These are phyloP conservation scores for Pseudorectes ferrugineus DNA, from an alignment of 2,113 vertebrate species.

Conservation along the genomic window DNA sequence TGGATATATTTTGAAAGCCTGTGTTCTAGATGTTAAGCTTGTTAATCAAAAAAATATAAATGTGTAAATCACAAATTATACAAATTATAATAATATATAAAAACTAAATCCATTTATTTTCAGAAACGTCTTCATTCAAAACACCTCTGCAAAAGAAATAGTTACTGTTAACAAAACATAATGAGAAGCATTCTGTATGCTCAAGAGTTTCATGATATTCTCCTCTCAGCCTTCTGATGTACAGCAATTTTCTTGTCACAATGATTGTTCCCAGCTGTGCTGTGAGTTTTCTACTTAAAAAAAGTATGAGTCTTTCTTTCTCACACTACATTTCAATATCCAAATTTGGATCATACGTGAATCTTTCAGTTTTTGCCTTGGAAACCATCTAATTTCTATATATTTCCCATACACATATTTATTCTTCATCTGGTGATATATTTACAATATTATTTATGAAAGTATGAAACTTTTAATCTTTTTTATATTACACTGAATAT, in stretches of 20 bases:
- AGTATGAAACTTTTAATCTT: neutral
- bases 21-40: neutral
- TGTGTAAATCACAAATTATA: accelerated
- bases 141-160: neutral
- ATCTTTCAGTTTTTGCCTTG: neutral
- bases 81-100: neutral
- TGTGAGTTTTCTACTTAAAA: neutral
- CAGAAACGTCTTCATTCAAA: neutral
- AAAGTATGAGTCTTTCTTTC: neutral
- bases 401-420: neutral
- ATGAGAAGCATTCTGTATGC: neutral
- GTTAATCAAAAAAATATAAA: neutral
- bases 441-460: neutral
- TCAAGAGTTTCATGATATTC: neutral
- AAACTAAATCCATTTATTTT: neutral
- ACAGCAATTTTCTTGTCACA: neutral
- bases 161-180: neutral
- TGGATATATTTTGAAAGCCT: neutral
- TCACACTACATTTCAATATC: neutral
- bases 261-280: neutral
- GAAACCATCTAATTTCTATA: neutral
- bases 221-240: neutral
- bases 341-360: neutral
- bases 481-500: neutral
- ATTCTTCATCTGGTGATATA: neutral